Conservation (phyloP, 2,888 invertebrate species). For the Antheraea assamensis region DNA sequence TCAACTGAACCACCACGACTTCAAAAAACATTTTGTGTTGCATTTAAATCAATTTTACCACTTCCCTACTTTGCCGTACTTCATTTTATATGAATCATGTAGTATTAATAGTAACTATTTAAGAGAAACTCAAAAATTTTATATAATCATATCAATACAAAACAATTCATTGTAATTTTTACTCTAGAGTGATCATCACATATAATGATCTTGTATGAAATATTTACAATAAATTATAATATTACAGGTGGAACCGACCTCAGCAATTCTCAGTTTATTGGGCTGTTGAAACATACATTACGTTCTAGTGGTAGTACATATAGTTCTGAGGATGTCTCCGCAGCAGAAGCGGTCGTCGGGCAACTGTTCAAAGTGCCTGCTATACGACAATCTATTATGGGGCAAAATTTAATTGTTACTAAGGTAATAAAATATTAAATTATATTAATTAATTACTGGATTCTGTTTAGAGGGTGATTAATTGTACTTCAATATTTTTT, state of each 20-base stretch:
- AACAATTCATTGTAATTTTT: no score
- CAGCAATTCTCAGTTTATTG: conserved; percentile 46
- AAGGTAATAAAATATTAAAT: conserved; percentile 43
- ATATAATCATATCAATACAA: no score
- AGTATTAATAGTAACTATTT: no score
- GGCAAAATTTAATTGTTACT: conserved; percentile 53
- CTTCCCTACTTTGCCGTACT: no score
- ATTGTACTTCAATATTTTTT: neutral
- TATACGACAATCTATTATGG: conserved; percentile 46
- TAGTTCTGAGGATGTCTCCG: conserved; percentile 43
- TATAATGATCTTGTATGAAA: no score
- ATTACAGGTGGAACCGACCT: conserved; percentile 31
- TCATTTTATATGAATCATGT: no score
- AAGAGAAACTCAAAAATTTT: no score
- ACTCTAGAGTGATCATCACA: no score
- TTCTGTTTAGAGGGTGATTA: neutral
- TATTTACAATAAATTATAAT: neutral
- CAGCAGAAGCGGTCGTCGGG: conserved; percentile 47
- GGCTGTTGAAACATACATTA: conserved; percentile 43
- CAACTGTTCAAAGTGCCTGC: conserved; percentile 54
- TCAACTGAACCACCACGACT: no score
- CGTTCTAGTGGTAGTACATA: conserved; percentile 31
- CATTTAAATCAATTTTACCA: no score
- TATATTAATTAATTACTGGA: neutral
- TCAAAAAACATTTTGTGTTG: no score